Base-by-base conservation (phyloP, 2,888 invertebrate species). In the Pilophorus perplexus region DNA sequence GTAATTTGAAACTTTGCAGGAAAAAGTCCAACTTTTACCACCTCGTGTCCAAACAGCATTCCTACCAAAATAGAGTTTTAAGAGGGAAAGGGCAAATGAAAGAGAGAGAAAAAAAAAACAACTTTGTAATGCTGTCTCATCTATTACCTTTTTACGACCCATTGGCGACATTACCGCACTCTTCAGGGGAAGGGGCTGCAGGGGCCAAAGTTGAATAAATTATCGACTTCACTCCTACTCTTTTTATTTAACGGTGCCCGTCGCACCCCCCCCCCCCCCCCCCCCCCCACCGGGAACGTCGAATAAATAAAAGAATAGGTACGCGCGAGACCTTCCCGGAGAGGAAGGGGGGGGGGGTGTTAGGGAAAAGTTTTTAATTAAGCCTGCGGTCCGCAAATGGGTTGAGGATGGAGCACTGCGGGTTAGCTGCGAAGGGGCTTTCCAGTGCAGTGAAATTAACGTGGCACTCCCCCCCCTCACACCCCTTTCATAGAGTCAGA, bases 331-430 rank as follows among this genome's bases (percentile, higher is more conserved):
- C n/a, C n/a, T n/a, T n/a, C n/a, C n/a, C n/a, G n/a, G n/a, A n/a
- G n/a, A n/a, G n/a, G n/a, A n/a, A 33, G 33, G 33, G 33, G 42
- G 5, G 42, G 5, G 10, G 4, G 10, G n/a, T 14, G 10, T 14
- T 55, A 55, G 55, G n/a, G 55, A 55, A 55, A 55, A 55, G 55
- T 55, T 55, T 55, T 55, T 55, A 55, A 55, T 55, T 55, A 55
- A 55, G 55, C 55, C 20, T 55, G 55, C 55, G 55, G 55, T 38
- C 38, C 37, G 55, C 55, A 55, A 55, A 55, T 55, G 55, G 55
- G 55, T 55, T 38, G 55, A 55, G 55, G 20, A 38, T 55, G 55
- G 55, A 55, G 55, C 55, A 55, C 38, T 55, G 55, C 55, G 55
- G 55, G 55, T 22, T 20, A 37, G 37, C 55, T 18, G 55, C 55